These are phyloP conservation scores for Glyptemys insculpta DNA, from an alignment of 2,797 vertebrate genomes.

Conservation along the genomic window DNA sequence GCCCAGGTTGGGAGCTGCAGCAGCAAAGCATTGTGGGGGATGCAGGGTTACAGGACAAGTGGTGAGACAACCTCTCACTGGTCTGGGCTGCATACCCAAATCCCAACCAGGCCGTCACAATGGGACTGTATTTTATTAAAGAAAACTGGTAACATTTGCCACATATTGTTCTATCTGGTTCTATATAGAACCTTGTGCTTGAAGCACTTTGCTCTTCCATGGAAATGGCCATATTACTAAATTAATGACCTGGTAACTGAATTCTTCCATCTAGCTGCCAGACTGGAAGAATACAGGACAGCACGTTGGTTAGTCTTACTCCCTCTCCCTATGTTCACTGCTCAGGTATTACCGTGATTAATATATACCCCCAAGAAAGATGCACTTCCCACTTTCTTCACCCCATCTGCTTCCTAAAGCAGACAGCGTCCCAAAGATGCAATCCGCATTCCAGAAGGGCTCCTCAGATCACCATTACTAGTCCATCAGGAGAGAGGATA, in stretches of 20 bases:
- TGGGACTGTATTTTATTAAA: background rate
- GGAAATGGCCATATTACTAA: background rate
- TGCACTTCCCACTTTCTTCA: background rate
- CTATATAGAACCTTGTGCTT: rapidly evolving
- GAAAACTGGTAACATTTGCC: background rate
- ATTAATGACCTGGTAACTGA: background rate
- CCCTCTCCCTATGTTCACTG: background rate
- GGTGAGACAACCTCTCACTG: background rate
- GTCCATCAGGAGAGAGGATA: background rate
- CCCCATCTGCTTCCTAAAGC: background rate
- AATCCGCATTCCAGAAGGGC: background rate
- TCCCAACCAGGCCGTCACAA: background rate
- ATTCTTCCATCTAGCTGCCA: background rate
- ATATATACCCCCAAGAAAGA: background rate
- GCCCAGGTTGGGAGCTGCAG: background rate
- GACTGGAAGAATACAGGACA: background rate
- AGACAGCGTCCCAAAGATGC: background rate
- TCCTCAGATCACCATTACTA: background rate
- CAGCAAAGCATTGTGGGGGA: background rate
- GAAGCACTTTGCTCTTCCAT: background rate
- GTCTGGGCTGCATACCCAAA: background rate
- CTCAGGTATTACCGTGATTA: background rate
- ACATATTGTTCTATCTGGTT: background rate
- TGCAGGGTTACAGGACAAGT: background rate
- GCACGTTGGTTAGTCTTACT: background rate